Conservation (phyloP, 30 jellyfish, hydroid and myxozoan species). For the Clytia hemisphaerica region DNA sequence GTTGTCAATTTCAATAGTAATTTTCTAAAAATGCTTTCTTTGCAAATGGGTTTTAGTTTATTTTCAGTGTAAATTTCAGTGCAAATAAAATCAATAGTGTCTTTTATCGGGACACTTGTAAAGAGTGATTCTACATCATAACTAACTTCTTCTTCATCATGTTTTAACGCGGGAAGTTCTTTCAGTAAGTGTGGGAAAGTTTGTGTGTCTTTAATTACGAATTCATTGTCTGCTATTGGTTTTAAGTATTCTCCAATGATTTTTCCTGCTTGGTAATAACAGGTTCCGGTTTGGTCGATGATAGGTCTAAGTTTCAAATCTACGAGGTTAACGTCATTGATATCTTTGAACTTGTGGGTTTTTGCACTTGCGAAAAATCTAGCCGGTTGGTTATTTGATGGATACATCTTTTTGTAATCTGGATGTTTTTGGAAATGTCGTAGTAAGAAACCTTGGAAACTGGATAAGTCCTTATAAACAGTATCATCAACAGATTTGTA, state of each 20-base stretch:
- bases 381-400: too few species aligned
- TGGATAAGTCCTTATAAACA: background rate
- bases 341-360: background rate
- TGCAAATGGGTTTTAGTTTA: too few species aligned
- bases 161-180: constrained; percentile 19
- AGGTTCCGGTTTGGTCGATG: constrained; percentile 13
- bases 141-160: constrained; percentile 12
- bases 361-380: too few species aligned
- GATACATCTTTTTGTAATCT: background rate
- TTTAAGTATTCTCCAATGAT: constrained; percentile 14
- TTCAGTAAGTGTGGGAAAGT: background rate
- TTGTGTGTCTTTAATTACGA: too few species aligned
- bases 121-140: constrained; percentile 35
- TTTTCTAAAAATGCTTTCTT: too few species aligned
- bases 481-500: background rate
- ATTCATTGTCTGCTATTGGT: constrained; percentile 24
- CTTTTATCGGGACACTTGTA: constrained; percentile 14
- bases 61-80: too few species aligned
- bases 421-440: constrained; percentile 6
- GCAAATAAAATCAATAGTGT: too few species aligned
- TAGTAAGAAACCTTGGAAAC: background rate
- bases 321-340: constrained; percentile 1
- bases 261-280: constrained; percentile 17
- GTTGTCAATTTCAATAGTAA: too few species aligned
- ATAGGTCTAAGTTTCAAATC: constrained; percentile 11